Evolutionary conservation across 2,797 vertebrate genomes (phyloP), one percentile per base, ranked within the genome.

Genomic region (Gephyroberyx darwinii): DNA sequence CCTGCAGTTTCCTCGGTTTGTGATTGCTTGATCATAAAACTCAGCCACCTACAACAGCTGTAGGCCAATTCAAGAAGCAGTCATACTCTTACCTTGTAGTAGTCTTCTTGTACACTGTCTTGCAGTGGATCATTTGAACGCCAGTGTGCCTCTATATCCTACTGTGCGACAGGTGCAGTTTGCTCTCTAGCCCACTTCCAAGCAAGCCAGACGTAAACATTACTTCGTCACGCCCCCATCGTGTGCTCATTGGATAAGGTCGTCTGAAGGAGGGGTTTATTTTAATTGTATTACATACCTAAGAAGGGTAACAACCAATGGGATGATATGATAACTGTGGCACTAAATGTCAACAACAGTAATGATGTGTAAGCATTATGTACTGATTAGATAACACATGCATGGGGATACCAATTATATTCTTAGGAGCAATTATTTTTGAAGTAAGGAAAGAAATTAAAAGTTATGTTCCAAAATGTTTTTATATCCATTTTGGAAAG

Each of bases 161-260:
- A 65, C 30, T 8, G 58, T 51, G 74, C 65, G 77, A 84, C 81
- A 87, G 79, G 71, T 85, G 84, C 74, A 74, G 60, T 53, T 47
- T 55, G 79, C 85, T 72, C 84, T 74, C 60, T 91, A 90, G 80
- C 91, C 89, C 86, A 91, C 79, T 92, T 93, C 72, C 60, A 43
- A 2, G 35, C 71, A 45, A 19, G 70, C 48, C 48, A 56, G 66
- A 92, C 54, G 80, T 92, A 92, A 93, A 92, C 91, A 90, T 68
- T 77, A 78, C 75, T 43, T 57, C 8, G 57, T 69, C 86, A 84
- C 84, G 85, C 88, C 88, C 81, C 22, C 54, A 2, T 5, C 19
- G 6, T 17, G 12, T 45, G 31, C 65, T 86, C 5, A 91, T 88
- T 91, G 90, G 91, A 81, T 70, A 63, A 45, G 35, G 55, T 6